phyloP scores from a whole-genome alignment of 1,140 invertebrate genomes.

The Aphaenogaster ashmeadi region DNA sequence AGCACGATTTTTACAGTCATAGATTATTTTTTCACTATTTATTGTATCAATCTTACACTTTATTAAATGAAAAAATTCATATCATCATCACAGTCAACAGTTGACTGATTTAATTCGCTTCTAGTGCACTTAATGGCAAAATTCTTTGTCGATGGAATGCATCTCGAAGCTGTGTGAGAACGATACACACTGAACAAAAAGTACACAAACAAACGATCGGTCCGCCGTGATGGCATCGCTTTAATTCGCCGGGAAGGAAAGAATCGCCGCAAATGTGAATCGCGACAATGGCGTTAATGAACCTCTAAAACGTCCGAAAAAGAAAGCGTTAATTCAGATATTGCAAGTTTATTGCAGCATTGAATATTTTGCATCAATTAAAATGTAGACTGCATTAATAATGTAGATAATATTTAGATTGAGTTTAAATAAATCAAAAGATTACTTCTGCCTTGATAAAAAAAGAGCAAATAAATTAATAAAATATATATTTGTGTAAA shows the following conservation, averaged over 20 bases:
- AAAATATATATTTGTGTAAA: not conserved
- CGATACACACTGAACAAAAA: conserved; percentile 58
- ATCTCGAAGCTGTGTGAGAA: not conserved
- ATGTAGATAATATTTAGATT: not conserved
- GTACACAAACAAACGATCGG: conserved; percentile 49
- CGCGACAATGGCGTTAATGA: conserved; percentile 59
- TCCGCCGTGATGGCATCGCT: conserved; percentile 35
- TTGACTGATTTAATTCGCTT: conserved; percentile 26
- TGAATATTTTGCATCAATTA: conserved; percentile 2
- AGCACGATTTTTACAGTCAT: conserved; percentile 17
- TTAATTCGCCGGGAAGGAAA: conserved; percentile 62
- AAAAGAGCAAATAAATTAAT: not conserved
- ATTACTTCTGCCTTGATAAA: not conserved
- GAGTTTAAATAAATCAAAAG: not conserved
- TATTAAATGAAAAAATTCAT: not conserved
- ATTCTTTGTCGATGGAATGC: conserved; percentile 23
- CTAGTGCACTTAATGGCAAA: conserved; percentile 16
- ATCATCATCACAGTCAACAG: not conserved
- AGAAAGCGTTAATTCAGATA: not conserved
- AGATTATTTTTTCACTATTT: conserved; percentile 15
- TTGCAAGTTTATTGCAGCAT: not conserved
- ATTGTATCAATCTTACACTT: not conserved
- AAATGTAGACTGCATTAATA: not conserved
- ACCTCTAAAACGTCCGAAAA: not conserved
- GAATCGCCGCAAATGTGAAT: conserved; percentile 29